Evolutionary conservation across 2,113 vertebrate genomes (phyloP), one percentile per base, ranked within the genome.

Genomic region (Dendropsophus ebraccatus): DNA sequence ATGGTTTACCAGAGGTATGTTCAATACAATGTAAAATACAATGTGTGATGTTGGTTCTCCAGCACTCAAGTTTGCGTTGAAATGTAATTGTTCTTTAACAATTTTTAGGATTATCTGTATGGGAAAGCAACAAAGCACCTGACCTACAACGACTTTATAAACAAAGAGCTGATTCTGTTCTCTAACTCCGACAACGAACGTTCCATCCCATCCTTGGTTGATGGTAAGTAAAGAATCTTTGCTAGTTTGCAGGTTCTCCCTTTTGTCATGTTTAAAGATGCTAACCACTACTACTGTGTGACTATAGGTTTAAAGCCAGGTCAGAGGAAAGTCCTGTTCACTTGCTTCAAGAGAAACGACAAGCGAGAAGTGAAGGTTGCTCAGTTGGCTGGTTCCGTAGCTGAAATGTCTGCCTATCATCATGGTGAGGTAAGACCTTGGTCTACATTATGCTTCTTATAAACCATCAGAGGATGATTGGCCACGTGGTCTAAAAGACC

Each of bases 381-480:
- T 69, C 98, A 99, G 90, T 91, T 99, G 91, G 98, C 98, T 83
- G 98, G 98, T 25, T 99, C 98, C 32, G 96, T 99, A 7, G 97
- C 98, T 5, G 98, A 99, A 92, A 99, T 98, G 96, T 99, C 98
- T 0, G 97, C 98, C 25, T 99, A 99, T 89, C 98, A 99, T 88
- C 98, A 99, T 1, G 98, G 98, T 88, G 98, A 99, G 93, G 98
- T 99, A 94, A 93, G 92, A 17, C 58, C 49, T 50, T 50, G 25
- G 62, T 65, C 4, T 32, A 16, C 25, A 32, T 65, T 65, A 16
- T 14, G 0, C 28, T 28, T 30, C 4, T 32, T 8, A 2, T 19
- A 35, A 35, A 65, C 23, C 13, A 21, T 4, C 2, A 56, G 21
- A 13, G 54, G 19, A n/a, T n/a, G n/a, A n/a, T n/a, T n/a, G n/a